Percentiles rank a stretch among this genome's conserved stretches.
Evolutionary conservation across 1,140 invertebrate species (phyloP).

Genomic region (Chironomus tepperi): DNA sequence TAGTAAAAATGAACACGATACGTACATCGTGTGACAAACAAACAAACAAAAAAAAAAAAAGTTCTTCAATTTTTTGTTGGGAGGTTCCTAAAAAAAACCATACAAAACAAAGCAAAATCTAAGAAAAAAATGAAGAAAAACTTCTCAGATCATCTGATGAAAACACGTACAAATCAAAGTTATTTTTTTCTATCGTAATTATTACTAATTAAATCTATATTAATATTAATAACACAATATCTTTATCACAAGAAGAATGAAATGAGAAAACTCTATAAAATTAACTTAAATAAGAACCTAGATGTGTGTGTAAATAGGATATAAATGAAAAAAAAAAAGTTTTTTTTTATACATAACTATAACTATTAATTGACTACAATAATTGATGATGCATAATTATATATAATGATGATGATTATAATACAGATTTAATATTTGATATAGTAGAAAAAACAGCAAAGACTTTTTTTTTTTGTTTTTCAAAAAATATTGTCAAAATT

Average conservation of each 20-base stretch:
- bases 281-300: conserved; percentile 3
- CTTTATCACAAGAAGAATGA: background rate
- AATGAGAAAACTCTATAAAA: conserved; percentile 15
- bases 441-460: too few relatives aligned
- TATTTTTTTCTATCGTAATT: conserved; percentile 22
- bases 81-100: background rate
- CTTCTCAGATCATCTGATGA: conserved; percentile 42
- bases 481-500: too few relatives aligned
- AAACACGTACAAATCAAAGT: conserved; percentile 40
- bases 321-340: background rate
- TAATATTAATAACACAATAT: conserved; percentile 11
- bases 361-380: too few relatives aligned
- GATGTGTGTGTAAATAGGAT: conserved; percentile 2
- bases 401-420: too few relatives aligned
- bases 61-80: background rate
- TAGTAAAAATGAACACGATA: too few relatives aligned
- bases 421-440: too few relatives aligned
- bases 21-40: too few relatives aligned
- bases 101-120: background rate
- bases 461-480: too few relatives aligned
- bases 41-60: background rate
- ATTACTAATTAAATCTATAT: conserved; percentile 20
- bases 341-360: too few relatives aligned
- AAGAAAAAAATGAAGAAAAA: conserved; percentile 28
- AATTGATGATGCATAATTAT: too few relatives aligned